These are phyloP conservation scores for Bucorvus abyssinicus DNA, from an alignment of 2,797 vertebrate genomes.

Conservation along the genomic window DNA sequence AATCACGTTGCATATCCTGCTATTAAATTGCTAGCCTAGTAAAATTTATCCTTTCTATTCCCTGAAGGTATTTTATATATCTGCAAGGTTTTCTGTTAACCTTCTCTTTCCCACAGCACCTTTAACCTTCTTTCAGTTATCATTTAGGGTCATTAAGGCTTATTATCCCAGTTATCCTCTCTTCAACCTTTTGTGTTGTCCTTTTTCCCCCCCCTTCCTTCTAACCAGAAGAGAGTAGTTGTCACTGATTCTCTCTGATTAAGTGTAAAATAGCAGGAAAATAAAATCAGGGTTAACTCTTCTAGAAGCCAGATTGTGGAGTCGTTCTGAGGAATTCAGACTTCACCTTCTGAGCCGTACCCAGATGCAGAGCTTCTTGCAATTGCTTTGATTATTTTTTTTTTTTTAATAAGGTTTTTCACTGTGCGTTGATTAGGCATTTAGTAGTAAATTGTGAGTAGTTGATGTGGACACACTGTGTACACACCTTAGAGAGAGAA, in stretches of 20 bases:
- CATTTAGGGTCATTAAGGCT: not conserved
- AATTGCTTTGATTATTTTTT: not conserved
- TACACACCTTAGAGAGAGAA: not conserved
- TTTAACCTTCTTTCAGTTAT: slow-evolving; percentile 31
- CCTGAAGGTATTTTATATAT: slow-evolving; percentile 13
- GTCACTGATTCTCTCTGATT: not conserved
- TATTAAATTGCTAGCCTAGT: slow-evolving; percentile 29
- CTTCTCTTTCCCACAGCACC: not conserved
- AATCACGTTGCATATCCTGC: slow-evolving; percentile 6
- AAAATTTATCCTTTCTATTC: slow-evolving; percentile 31
- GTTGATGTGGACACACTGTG: not conserved
- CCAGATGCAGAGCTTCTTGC: not conserved
- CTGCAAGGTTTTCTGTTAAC: not conserved
- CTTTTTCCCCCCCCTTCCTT: not conserved
- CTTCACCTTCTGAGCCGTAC: not conserved
- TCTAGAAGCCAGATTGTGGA: not conserved
- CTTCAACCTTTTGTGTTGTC: not conserved
- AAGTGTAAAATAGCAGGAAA: not conserved
- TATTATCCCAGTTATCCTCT: slow-evolving; percentile 13
- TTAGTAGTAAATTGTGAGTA: not conserved
- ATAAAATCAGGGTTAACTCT: not conserved
- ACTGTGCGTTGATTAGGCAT: not conserved
- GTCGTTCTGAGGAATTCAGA: not conserved
- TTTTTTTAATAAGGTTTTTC: not conserved
- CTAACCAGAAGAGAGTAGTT: not conserved